A percentile compares a stretch with the other conserved stretches of the same genome.
phyloP scores from a whole-genome alignment of 2,888 invertebrate species.

The Leptinotarsa juncta region DNA sequence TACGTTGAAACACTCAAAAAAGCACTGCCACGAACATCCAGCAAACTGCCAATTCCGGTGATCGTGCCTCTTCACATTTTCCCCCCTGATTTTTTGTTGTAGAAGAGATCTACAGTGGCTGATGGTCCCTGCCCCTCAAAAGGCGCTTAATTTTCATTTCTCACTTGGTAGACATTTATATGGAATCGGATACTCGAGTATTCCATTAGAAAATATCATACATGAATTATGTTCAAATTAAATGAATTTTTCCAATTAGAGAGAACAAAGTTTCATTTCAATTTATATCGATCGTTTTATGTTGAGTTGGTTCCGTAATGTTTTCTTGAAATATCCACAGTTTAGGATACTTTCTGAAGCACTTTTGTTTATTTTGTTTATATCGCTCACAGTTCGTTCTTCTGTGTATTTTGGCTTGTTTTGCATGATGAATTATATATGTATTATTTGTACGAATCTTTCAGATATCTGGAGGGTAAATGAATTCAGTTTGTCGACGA shows the following conservation, averaged over 20 bases:
- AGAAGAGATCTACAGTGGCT: background rate
- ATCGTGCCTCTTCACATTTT: slow-evolving; percentile 9
- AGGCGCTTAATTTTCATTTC: background rate
- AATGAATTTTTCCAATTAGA: too few relatives aligned
- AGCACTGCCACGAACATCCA: slow-evolving; percentile 45
- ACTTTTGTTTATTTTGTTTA: background rate
- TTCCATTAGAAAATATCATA: too few relatives aligned
- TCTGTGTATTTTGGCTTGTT: background rate
- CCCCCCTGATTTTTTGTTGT: background rate
- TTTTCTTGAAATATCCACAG: background rate
- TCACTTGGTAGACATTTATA: background rate
- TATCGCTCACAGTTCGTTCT: background rate
- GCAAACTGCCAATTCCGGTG: slow-evolving; percentile 16
- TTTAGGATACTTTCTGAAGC: background rate
- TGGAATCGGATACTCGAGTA: too few relatives aligned
- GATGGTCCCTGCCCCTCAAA: background rate
- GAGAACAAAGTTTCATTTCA: too few relatives aligned
- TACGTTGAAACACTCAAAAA: slow-evolving; percentile 44
- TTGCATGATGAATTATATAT: background rate
- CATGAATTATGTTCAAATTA: too few relatives aligned
- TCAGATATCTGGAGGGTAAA: background rate
- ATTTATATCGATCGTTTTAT: too few relatives aligned
- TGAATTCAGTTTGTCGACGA: too few relatives aligned
- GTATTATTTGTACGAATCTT: background rate
- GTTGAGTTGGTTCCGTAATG: background rate